Percentiles rank a stretch among this genome's conserved stretches.
phyloP scores from a whole-genome alignment of 1,140 invertebrate species.

The Cydia fagiglandana region DNA sequence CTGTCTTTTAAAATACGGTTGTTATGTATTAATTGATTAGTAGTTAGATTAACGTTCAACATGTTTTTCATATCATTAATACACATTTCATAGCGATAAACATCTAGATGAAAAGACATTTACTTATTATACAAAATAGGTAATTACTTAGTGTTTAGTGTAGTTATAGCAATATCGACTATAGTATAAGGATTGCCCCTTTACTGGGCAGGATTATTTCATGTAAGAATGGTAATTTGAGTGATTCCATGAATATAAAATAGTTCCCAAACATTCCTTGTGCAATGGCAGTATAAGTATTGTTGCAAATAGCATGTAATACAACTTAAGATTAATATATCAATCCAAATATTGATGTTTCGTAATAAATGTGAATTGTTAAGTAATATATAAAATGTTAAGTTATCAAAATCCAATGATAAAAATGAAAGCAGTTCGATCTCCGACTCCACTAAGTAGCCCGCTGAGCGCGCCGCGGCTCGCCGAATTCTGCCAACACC shows the following conservation, averaged over 20 bases:
- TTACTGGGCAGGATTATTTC: slow-evolving; percentile 44
- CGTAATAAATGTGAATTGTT: slow-evolving; percentile 23
- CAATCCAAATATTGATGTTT: slow-evolving; percentile 28
- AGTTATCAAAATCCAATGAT: slow-evolving; percentile 1
- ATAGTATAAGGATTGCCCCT: slow-evolving; percentile 49
- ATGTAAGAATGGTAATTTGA: slow-evolving; percentile 25
- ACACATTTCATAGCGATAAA: slow-evolving; percentile 58
- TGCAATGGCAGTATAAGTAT: slow-evolving; percentile 21
- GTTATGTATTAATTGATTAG: slow-evolving; percentile 39
- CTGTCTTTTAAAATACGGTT: slow-evolving; percentile 32
- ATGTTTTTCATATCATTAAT: slow-evolving; percentile 69
- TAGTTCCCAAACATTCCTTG: slow-evolving; percentile 34
- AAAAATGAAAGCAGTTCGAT: neutral
- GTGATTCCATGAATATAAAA: neutral
- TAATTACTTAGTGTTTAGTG: slow-evolving; percentile 38
- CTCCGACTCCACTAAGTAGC: neutral
- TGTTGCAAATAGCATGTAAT: slow-evolving; percentile 16
- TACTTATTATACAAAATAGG: slow-evolving; percentile 45
- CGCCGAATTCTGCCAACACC: neutral
- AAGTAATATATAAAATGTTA: slow-evolving; percentile 11
- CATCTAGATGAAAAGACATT: slow-evolving; percentile 57
- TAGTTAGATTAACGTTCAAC: slow-evolving; percentile 50
- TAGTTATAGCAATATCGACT: slow-evolving; percentile 47
- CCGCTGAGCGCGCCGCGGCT: neutral
- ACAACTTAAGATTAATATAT: slow-evolving; percentile 23